A percentile compares a stretch with the other conserved stretches of the same genome.
Conservation (phyloP, 1,140 invertebrate genomes). For the Caenorhabditis brenneri region DNA sequence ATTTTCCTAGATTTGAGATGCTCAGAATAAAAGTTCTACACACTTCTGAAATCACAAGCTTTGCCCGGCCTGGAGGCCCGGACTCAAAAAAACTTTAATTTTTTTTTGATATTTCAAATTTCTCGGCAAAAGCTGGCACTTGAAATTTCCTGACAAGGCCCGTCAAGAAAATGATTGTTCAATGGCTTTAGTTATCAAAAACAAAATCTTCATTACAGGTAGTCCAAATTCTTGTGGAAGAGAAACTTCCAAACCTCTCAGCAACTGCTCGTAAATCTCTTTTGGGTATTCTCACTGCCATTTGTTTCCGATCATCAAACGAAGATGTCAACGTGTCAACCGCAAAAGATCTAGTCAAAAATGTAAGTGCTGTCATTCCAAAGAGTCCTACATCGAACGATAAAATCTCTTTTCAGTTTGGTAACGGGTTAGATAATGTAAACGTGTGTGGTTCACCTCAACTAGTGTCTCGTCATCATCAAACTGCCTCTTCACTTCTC, state of each 20-base stretch:
- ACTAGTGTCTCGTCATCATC: conserved; percentile 61
- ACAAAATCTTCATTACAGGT: conserved; percentile 73
- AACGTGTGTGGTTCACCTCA: conserved; percentile 68
- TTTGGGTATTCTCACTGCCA: conserved; percentile 89
- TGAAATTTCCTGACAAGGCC: no score
- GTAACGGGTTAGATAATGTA: conserved; percentile 58
- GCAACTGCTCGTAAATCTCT: conserved; percentile 91
- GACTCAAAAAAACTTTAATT: neutral
- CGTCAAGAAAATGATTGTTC: no score
- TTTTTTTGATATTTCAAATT: conserved; percentile 6
- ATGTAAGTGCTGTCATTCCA: conserved; percentile 61
- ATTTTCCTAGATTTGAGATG: no score
- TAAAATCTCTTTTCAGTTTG: neutral
- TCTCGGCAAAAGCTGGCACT: no score
- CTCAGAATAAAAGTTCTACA: no score
- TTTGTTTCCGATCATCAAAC: conserved; percentile 76
- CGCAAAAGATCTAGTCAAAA: conserved; percentile 64
- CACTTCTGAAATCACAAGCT: no score
- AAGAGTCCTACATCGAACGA: no score
- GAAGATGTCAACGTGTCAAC: conserved; percentile 64
- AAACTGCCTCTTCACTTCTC: conserved; percentile 48
- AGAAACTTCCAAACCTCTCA: conserved; percentile 82
- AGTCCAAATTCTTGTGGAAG: conserved; percentile 84
- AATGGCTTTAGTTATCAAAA: no score
- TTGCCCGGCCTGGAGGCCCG: no score